Percentiles rank a stretch among this genome's conserved stretches.
phyloP scores from a whole-genome alignment of 2,888 invertebrate species.

The Drosophila prolongata region DNA sequence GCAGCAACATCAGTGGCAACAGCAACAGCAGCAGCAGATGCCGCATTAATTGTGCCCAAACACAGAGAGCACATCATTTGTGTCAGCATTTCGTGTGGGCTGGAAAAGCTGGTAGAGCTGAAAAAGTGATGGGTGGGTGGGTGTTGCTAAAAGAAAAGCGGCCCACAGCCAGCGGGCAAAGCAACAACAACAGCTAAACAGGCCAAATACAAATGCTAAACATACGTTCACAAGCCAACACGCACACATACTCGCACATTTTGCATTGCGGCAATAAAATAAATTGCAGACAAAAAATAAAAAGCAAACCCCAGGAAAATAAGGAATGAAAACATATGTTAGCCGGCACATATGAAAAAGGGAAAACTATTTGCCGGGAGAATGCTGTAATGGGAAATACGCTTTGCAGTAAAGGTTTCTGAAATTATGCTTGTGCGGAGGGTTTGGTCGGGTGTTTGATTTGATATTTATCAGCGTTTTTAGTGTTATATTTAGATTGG shows the following conservation, averaged over 20 bases:
- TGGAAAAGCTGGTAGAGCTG: background rate
- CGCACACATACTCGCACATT: slow-evolving; percentile 17
- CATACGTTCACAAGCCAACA: slow-evolving; percentile 8
- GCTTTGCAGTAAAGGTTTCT: slow-evolving; percentile 42
- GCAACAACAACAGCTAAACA: slow-evolving; percentile 28
- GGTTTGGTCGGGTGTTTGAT: slow-evolving; percentile 13
- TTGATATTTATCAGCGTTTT: slow-evolving; percentile 42
- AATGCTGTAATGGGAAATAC: slow-evolving; percentile 43
- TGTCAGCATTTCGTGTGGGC: slow-evolving; percentile 36
- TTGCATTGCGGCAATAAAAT: slow-evolving; percentile 55
- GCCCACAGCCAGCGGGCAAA: slow-evolving; percentile 29
- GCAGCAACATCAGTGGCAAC: slow-evolving; percentile 4
- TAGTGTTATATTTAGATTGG: slow-evolving; percentile 26
- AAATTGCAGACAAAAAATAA: slow-evolving; percentile 48
- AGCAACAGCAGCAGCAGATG: slow-evolving; percentile 27
- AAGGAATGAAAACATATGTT: slow-evolving; percentile 50
- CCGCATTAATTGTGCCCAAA: slow-evolving; percentile 52
- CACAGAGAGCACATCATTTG: slow-evolving; percentile 50
- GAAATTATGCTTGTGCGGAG: slow-evolving; percentile 27
- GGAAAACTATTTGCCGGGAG: slow-evolving; percentile 36
- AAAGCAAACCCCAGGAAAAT: slow-evolving; percentile 36
- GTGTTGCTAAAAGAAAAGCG: background rate
- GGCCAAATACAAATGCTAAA: slow-evolving; percentile 37
- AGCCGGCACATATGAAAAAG: slow-evolving; percentile 32
- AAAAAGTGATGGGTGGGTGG: background rate